A percentile compares a stretch with the other conserved stretches of the same genome.
Evolutionary conservation across 2,888 invertebrate genomes (phyloP).

Genomic region (Hedychridium roseum): DNA sequence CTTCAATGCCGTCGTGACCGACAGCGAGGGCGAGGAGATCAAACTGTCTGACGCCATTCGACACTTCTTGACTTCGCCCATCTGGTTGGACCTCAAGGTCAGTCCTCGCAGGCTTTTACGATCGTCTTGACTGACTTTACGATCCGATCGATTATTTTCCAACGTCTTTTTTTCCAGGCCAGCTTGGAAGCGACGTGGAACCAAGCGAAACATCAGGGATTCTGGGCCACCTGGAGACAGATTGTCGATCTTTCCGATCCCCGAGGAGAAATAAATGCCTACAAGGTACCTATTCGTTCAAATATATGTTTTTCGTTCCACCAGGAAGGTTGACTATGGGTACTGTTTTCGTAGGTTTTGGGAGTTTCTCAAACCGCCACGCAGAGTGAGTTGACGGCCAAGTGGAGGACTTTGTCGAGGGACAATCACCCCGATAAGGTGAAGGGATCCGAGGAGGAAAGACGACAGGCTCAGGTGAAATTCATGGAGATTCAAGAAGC

Average conservation of each 20-base stretch:
- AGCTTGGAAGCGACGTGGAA: slow-evolving; percentile 76
- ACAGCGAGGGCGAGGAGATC: slow-evolving; percentile 86
- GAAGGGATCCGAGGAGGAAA: slow-evolving; percentile 73
- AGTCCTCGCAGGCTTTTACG: slow-evolving; percentile 25
- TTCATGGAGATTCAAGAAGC: slow-evolving; percentile 95
- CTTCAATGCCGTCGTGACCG: slow-evolving; percentile 87
- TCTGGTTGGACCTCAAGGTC: slow-evolving; percentile 68
- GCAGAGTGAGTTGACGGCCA: slow-evolving; percentile 84
- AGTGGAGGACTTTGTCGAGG: slow-evolving; percentile 82
- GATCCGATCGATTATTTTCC: not conserved
- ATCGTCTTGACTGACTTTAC: not conserved
- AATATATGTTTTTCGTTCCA: not conserved
- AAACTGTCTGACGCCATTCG: slow-evolving; percentile 87
- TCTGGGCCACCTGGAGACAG: slow-evolving; percentile 82
- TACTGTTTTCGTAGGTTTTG: slow-evolving; percentile 69
- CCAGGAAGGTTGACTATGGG: not conserved
- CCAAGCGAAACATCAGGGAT: slow-evolving; percentile 86
- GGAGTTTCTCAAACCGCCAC: slow-evolving; percentile 81
- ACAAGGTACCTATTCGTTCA: slow-evolving; percentile 68
- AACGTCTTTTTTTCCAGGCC: slow-evolving; percentile 33
- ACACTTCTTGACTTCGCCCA: slow-evolving; percentile 88
- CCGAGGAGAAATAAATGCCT: slow-evolving; percentile 89
- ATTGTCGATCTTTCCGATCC: slow-evolving; percentile 87
- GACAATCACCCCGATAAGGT: slow-evolving; percentile 93
- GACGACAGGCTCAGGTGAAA: slow-evolving; percentile 78